These are phyloP conservation scores for Drosophila prostipennis DNA, from an alignment of 2,888 invertebrate species.

Conservation along the genomic window DNA sequence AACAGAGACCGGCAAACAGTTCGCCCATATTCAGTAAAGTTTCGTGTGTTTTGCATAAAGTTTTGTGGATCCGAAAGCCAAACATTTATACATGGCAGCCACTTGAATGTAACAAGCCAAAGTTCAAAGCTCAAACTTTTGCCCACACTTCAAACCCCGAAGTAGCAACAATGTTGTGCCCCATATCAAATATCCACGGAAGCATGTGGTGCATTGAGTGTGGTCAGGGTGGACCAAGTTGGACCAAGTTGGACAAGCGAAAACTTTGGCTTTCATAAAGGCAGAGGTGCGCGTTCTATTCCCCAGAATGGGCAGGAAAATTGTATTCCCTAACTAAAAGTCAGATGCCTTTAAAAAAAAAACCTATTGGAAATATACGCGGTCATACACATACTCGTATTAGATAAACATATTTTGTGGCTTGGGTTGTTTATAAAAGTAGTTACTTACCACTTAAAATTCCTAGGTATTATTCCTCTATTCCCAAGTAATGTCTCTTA, in stretches of 20 bases:
- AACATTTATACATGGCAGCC: constrained; percentile 67
- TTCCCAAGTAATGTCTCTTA: too few species aligned
- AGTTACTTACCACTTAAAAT: too few species aligned
- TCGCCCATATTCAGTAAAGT: constrained; percentile 51
- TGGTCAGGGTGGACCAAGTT: constrained; percentile 43
- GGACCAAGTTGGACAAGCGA: constrained; percentile 37
- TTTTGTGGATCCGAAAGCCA: constrained; percentile 27
- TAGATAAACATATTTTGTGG: neutral
- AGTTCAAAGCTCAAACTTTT: constrained; percentile 68
- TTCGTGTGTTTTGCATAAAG: constrained; percentile 53
- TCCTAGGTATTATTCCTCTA: too few species aligned
- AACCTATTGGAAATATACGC: neutral
- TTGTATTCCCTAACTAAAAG: neutral
- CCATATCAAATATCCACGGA: constrained; percentile 27
- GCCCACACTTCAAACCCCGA: constrained; percentile 47
- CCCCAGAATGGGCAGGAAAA: neutral
- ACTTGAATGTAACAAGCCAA: constrained; percentile 73
- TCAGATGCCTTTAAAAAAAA: neutral
- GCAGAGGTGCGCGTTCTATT: constrained; percentile 14
- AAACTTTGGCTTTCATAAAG: constrained; percentile 35
- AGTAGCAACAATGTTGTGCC: constrained; percentile 39
- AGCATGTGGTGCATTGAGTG: constrained; percentile 28
- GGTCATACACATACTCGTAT: neutral
- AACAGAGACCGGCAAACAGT: constrained; percentile 32
- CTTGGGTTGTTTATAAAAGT: too few species aligned